Evolutionary conservation across 2,888 invertebrate genomes (phyloP).

Genomic region (Campopleginae sp.): DNA sequence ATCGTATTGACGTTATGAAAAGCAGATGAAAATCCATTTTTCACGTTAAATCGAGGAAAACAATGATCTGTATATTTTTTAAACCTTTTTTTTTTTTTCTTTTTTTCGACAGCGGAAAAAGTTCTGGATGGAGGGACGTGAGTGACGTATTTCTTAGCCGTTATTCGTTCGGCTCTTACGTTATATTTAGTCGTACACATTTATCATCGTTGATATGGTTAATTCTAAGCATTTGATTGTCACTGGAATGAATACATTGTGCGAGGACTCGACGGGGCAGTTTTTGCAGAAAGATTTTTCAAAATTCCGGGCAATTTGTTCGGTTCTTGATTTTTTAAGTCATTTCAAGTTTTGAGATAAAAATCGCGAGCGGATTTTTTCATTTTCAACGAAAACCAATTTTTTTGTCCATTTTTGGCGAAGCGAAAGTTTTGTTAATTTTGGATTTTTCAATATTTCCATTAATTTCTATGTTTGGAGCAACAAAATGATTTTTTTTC

Average conservation of each 20-base stretch:
- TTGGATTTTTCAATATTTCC: neutral
- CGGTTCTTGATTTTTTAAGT: neutral
- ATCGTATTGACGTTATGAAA: neutral
- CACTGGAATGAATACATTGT: constrained; percentile 73
- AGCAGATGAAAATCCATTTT: neutral
- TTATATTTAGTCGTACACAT: constrained; percentile 34
- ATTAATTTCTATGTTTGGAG: neutral
- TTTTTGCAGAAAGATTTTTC: constrained; percentile 23
- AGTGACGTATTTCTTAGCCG: constrained; percentile 13
- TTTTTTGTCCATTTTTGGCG: neutral
- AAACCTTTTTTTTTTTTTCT: neutral
- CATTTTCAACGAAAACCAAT: neutral
- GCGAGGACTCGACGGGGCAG: constrained; percentile 37
- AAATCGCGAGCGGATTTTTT: neutral
- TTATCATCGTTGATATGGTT: constrained; percentile 48
- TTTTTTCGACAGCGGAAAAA: neutral
- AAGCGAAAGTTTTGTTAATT: neutral
- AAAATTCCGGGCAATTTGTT: neutral
- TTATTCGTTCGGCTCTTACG: constrained; percentile 10
- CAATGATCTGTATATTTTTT: neutral
- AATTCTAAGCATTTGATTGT: constrained; percentile 65
- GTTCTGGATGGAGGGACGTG: constrained; percentile 4
- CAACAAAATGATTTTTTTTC: neutral
- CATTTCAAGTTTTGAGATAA: neutral
- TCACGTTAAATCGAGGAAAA: constrained; percentile 2